A percentile compares a stretch with the other conserved stretches of the same genome.
These are phyloP conservation scores for Rissa tridactyla DNA, from an alignment of 2,113 vertebrate species.

Conservation along the genomic window DNA sequence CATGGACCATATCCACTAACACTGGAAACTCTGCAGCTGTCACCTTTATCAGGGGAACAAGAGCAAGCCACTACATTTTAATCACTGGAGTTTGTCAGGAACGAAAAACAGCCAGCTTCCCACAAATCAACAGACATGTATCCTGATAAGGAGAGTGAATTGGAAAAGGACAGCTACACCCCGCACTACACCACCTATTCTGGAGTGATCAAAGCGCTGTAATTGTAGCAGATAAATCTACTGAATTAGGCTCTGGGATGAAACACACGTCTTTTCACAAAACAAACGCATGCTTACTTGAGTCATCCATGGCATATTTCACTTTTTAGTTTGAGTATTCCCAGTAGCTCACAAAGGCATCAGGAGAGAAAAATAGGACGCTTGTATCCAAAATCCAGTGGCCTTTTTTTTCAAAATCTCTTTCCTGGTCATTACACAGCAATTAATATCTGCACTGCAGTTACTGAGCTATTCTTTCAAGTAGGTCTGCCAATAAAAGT, in stretches of 20 bases:
- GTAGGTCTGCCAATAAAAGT: neutral
- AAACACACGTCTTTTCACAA: slow-evolving; percentile 61
- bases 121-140: slow-evolving; percentile 90
- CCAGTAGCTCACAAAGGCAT: neutral
- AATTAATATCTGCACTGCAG: neutral
- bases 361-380: neutral
- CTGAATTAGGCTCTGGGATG: slow-evolving; percentile 62
- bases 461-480: neutral
- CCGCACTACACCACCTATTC: slow-evolving; percentile 74
- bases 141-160: slow-evolving; percentile 83
- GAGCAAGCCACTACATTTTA: slow-evolving; percentile 88
- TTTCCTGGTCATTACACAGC: neutral
- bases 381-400: neutral
- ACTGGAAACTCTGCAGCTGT: slow-evolving; percentile 84
- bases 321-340: slow-evolving; percentile 15
- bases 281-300: slow-evolving; percentile 48
- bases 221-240: slow-evolving; percentile 81
- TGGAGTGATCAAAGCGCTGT: slow-evolving; percentile 77
- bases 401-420: neutral
- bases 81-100: slow-evolving; percentile 90
- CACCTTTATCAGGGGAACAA: slow-evolving; percentile 85
- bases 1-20: slow-evolving; percentile 86
- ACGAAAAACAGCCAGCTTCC: slow-evolving; percentile 87
- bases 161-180: slow-evolving; percentile 76
- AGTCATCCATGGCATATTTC: slow-evolving; percentile 5